These are phyloP conservation scores for Drosophila yooni DNA, from an alignment of 2,888 invertebrate genomes.

Conservation along the genomic window DNA sequence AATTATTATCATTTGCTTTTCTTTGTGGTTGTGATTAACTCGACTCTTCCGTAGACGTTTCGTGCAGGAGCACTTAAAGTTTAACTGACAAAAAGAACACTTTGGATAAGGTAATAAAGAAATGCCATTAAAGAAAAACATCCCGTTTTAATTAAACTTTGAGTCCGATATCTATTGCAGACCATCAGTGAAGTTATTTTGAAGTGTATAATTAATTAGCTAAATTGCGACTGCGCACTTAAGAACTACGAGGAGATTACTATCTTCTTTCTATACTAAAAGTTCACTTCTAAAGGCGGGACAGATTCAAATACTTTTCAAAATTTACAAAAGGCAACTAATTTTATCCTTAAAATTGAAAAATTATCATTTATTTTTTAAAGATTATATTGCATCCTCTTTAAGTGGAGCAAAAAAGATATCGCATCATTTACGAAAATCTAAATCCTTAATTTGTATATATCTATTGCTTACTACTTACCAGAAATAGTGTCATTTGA, in stretches of 20 bases:
- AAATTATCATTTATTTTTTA: neutral
- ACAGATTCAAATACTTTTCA: slow-evolving; percentile 2
- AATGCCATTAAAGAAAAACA: slow-evolving; percentile 23
- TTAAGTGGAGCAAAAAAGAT: neutral
- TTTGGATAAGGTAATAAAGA: slow-evolving; percentile 23
- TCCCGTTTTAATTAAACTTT: slow-evolving; percentile 32
- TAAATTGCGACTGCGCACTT: slow-evolving; percentile 9
- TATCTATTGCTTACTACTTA: neutral
- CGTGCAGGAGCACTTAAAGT: slow-evolving; percentile 12
- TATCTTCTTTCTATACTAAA: slow-evolving; percentile 19
- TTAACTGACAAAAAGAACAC: slow-evolving; percentile 4
- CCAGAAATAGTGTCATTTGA: neutral
- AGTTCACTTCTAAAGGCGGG: neutral
- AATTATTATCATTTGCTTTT: slow-evolving; percentile 23
- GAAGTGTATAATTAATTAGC: slow-evolving; percentile 15
- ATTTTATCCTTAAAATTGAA: neutral
- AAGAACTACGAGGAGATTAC: slow-evolving; percentile 3
- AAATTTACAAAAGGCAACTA: neutral
- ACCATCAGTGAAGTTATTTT: slow-evolving; percentile 8
- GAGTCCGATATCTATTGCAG: slow-evolving; percentile 12
- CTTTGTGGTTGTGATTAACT: slow-evolving; percentile 18
- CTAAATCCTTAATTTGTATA: neutral
- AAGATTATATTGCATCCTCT: neutral
- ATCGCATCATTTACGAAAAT: neutral
- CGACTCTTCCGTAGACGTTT: slow-evolving; percentile 39